These are phyloP conservation scores for Atlantisia rogersi DNA, from an alignment of 2,113 vertebrate species.

Conservation along the genomic window DNA sequence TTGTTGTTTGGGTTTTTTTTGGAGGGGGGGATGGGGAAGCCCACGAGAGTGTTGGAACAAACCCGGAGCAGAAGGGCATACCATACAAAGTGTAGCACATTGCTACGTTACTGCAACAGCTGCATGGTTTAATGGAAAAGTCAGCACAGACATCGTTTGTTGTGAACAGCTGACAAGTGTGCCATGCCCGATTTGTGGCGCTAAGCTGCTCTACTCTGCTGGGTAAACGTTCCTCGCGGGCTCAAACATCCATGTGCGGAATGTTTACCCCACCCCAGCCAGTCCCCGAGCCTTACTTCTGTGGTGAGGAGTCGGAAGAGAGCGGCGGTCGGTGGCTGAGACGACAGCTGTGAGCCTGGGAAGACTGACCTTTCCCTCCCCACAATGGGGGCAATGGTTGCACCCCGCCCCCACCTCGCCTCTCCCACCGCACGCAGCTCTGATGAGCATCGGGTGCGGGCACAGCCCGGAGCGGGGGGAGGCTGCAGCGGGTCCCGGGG, in stretches of 20 bases:
- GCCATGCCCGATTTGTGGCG: neutral
- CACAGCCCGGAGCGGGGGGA: neutral
- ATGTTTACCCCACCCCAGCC: neutral
- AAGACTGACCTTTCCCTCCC: neutral
- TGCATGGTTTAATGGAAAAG: neutral
- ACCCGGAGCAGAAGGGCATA: neutral
- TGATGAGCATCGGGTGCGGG: rapidly evolving
- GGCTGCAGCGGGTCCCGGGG: neutral
- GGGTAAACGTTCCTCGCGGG: neutral
- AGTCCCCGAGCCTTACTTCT: neutral
- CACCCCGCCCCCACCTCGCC: neutral
- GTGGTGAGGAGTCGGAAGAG: neutral
- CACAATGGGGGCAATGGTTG: neutral
- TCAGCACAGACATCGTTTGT: neutral
- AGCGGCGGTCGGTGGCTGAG: neutral
- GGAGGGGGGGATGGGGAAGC: too few species aligned
- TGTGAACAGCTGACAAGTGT: neutral
- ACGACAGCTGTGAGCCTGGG: neutral
- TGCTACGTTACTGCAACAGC: neutral
- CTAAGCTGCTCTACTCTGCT: neutral
- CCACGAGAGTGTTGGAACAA: neutral
- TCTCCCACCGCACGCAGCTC: neutral
- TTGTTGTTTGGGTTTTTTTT: neutral
- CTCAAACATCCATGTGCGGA: neutral
- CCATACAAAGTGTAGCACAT: neutral